Base-by-base conservation (phyloP, 2,113 vertebrate species). In the Ceuthmochares aereus region DNA sequence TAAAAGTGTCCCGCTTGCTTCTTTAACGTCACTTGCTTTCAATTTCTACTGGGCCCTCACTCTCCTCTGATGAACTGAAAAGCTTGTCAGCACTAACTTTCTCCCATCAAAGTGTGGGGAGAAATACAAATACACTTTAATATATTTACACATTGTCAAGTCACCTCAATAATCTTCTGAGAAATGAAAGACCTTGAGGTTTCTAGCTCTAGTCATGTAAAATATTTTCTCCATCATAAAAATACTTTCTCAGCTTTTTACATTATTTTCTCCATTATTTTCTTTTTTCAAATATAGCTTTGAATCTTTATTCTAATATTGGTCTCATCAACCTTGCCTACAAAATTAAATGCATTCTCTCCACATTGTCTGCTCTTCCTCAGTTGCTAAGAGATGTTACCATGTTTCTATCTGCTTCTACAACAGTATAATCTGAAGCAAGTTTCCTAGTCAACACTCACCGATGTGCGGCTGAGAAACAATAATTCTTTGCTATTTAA, bases 241-340 rank as follows among this genome's bases (percentile, higher is more conserved):
- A 77, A 62, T 30, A 42, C 9, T 37, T 55, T 73, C 23, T 58
- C 26, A 37, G 19, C 8, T 27, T 54, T 42, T 73, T 27, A 2
- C 12, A 64, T 6, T 2, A 47, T 49, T 7, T 32, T 2, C 1
- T 5, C 2, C 22, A 22, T 47, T 67, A 32, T 27, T 29, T 40
- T 54, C 63, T 37, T 27, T 29, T 40, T 54, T 17, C 2, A 0
- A 60, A 45, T 29, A 34, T 54, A 9, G 12, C 4, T 54, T 32
- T 30, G 18, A 32, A 66, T 76, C 25, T 27, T 32, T 47, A 4
- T 87, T 81, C 29, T 25, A 16, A 14, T 8, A 20, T 36, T 20
- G 0, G 4, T n/a, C 47, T 78, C 58, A 64, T 27, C 16, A 18
- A 7, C 0, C 0, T 19, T 45, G 9, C 36, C 66, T 43, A 52